Conservation (phyloP, 1,140 invertebrate genomes). For the Ips nitidus region DNA sequence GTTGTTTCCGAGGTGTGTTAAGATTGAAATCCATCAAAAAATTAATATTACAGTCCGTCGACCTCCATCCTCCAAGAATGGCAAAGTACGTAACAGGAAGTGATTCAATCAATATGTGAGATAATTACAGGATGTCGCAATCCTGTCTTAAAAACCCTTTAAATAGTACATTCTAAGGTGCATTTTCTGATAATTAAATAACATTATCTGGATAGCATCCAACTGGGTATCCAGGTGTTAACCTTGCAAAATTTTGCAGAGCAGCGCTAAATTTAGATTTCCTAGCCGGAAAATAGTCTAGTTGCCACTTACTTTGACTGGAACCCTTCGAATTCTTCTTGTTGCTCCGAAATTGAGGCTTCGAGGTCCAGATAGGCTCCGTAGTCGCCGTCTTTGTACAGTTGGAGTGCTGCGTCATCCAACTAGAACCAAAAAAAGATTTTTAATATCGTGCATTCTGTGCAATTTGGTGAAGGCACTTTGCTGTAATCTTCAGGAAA, state of each 20-base stretch:
- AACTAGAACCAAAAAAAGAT: constrained; percentile 68
- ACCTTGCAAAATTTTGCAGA: constrained; percentile 17
- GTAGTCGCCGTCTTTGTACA: constrained; percentile 95
- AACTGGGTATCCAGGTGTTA: constrained; percentile 28
- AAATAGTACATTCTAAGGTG: not conserved
- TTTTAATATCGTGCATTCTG: not conserved
- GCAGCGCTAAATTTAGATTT: not conserved
- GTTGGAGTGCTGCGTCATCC: constrained; percentile 93
- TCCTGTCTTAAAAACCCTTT: not conserved
- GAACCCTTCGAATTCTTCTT: constrained; percentile 94
- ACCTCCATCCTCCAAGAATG: not conserved
- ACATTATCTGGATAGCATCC: constrained; percentile 8
- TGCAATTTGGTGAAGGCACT: no score
- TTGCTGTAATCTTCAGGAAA: no score
- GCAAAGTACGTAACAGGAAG: not conserved
- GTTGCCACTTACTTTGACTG: constrained; percentile 78
- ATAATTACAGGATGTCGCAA: not conserved
- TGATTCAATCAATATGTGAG: not conserved
- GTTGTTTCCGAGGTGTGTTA: not conserved
- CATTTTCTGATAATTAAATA: not conserved
- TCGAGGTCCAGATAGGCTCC: constrained; percentile 96
- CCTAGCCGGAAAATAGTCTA: not conserved
- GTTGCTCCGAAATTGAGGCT: constrained; percentile 90
- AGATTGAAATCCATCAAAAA: not conserved
- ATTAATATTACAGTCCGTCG: not conserved